phyloP scores from a whole-genome alignment of 2,888 invertebrate genomes.

The Sicus ferrugineus region DNA sequence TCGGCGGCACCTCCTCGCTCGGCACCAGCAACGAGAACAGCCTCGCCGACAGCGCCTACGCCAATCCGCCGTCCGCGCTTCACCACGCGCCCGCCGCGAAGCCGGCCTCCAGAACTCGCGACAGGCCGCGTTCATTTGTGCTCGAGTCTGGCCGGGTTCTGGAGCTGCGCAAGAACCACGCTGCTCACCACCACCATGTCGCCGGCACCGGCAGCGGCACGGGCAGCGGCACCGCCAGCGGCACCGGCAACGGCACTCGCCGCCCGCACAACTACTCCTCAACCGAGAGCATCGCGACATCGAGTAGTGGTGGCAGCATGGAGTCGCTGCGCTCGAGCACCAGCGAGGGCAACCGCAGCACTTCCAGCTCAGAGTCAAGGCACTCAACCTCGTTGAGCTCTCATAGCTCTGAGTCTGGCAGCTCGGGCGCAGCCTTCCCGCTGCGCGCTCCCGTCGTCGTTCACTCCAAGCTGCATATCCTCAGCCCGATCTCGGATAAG shows the following conservation, averaged over 20 bases:
- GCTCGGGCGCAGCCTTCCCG: conserved; percentile 69
- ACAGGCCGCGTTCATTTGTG: conserved; percentile 69
- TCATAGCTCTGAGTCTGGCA: conserved; percentile 80
- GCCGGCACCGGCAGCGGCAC: conserved; percentile 64
- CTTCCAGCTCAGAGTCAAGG: conserved; percentile 83
- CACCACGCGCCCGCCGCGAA: conserved; percentile 34
- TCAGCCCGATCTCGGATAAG: conserved; percentile 90
- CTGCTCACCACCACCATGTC: conserved; percentile 53
- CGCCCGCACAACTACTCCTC: conserved; percentile 66
- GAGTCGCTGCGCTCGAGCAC: conserved; percentile 87
- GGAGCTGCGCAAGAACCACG: conserved; percentile 74
- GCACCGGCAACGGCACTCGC: conserved; percentile 66
- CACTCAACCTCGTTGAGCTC: conserved; percentile 86
- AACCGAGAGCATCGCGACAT: conserved; percentile 87
- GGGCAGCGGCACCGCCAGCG: conserved; percentile 71
- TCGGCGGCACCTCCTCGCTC: conserved; percentile 40
- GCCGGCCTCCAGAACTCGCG: conserved; percentile 64
- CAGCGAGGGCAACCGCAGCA: conserved; percentile 86
- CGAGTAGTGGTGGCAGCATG: conserved; percentile 87
- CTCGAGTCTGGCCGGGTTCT: conserved; percentile 74
- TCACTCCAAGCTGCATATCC: conserved; percentile 82
- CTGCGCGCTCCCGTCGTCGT: conserved; percentile 74
- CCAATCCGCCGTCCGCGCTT: conserved; percentile 57
- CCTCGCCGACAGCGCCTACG: conserved; percentile 60
- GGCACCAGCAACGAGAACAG: conserved; percentile 59